A percentile compares a stretch with the other conserved stretches of the same genome.
Conservation (phyloP, 2,113 vertebrate genomes). For the Alces alces region DNA sequence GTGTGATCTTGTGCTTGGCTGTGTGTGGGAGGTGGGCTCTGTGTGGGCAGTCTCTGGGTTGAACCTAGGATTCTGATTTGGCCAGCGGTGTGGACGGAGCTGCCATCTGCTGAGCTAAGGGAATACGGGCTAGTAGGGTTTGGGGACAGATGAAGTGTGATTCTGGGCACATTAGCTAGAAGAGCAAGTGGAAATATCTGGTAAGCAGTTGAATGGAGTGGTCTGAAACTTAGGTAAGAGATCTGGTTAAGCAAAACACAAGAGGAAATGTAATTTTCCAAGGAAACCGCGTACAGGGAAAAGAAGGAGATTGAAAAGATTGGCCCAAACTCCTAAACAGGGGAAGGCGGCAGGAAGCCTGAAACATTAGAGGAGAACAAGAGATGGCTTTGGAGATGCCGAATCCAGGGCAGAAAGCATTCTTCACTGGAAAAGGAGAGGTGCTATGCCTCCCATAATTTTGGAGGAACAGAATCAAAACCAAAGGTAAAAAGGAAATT, state of each 20-base stretch:
- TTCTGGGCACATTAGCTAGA: not conserved
- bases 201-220: not conserved
- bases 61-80: not conserved
- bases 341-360: not conserved
- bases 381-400: not conserved
- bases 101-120: not conserved
- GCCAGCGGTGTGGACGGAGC: not conserved
- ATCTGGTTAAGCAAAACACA: not conserved
- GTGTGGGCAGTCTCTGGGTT: not conserved
- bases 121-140: not conserved
- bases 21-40: not conserved
- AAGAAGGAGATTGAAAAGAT: not conserved
- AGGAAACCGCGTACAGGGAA: not conserved
- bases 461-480: not conserved
- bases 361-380: not conserved
- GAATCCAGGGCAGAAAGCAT: not conserved
- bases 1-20: not conserved
- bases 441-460: not conserved
- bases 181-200: not conserved
- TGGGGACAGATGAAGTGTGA: not conserved
- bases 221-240: not conserved
- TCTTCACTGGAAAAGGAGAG: not conserved
- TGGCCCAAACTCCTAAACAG: not conserved
- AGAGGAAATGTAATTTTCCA: not conserved
- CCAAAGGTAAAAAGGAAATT: not conserved